These are phyloP conservation scores for Pycnomerus fuliginosus DNA, from an alignment of 2,888 invertebrate species.

Conservation along the genomic window DNA sequence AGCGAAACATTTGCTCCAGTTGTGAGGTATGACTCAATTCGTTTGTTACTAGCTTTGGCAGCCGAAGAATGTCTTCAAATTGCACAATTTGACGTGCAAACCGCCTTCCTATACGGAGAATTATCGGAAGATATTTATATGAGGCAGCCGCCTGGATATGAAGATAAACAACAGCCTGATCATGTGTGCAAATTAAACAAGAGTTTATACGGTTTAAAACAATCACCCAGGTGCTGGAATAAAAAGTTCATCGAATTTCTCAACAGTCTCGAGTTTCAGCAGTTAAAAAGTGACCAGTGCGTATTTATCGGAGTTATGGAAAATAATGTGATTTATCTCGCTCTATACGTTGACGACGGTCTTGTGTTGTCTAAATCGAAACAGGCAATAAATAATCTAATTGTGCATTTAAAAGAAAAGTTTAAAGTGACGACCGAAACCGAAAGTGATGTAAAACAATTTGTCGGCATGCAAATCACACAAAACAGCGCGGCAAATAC, in stretches of 20 bases:
- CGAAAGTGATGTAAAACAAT: no score
- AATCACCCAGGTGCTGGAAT: not conserved
- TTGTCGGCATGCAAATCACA: no score
- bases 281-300: not conserved
- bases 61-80: constrained; percentile 9
- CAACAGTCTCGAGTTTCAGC: not conserved
- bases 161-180: not conserved
- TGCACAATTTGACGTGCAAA: constrained; percentile 15
- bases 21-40: constrained; percentile 1
- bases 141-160: constrained; percentile 9
- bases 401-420: not conserved
- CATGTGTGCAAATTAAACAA: no score
- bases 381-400: not conserved
- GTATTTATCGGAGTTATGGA: not conserved
- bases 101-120: no score
- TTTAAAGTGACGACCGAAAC: no score
- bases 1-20: constrained; percentile 20
- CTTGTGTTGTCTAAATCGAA: not conserved
- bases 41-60: constrained; percentile 12
- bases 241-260: not conserved
- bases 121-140: constrained; percentile 17
- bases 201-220: not conserved
- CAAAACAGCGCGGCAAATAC: no score
- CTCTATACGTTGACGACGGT: not conserved
- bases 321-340: not conserved